A percentile compares a stretch with the other conserved stretches of the same genome.
Evolutionary conservation across 2,113 vertebrate species (phyloP).

Genomic region (Sinocyclocheilus maitianheensis): DNA sequence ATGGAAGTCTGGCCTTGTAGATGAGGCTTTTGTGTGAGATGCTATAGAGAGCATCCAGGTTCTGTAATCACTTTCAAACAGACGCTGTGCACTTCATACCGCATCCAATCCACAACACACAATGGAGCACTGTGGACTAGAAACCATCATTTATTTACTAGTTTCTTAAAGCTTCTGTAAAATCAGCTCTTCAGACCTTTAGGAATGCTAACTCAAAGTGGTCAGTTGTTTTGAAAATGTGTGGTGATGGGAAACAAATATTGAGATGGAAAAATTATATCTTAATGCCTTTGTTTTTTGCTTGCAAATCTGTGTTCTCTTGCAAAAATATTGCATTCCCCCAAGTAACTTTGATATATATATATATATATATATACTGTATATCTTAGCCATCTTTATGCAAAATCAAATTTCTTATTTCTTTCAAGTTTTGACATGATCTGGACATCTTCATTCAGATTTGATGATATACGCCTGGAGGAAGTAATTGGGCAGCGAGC

Average conservation of each 20-base stretch:
- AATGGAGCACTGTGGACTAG: background rate
- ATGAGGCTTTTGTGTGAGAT: constrained; percentile 47
- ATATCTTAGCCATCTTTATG: background rate
- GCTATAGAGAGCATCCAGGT: constrained; percentile 40
- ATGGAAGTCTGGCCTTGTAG: constrained; percentile 32
- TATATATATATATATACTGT: too few species aligned
- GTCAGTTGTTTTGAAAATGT: too few species aligned
- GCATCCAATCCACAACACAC: constrained; percentile 7
- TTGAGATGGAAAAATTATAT: too few species aligned
- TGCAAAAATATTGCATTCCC: too few species aligned
- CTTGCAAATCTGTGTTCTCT: too few species aligned
- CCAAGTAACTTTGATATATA: too few species aligned
- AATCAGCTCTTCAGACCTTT: background rate
- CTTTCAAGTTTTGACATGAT: background rate
- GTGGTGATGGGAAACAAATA: too few species aligned
- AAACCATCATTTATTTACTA: background rate
- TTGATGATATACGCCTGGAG: background rate
- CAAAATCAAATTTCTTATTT: too few species aligned
- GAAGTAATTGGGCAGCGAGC: background rate
- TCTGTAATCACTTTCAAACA: constrained; percentile 67
- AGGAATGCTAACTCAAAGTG: background rate
- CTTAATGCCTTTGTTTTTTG: too few species aligned
- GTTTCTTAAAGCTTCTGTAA: background rate
- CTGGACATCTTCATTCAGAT: background rate
- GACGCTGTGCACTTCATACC: constrained; percentile 45